phyloP scores from a whole-genome alignment of 1,140 invertebrate genomes.

The Calosoma granatense region DNA sequence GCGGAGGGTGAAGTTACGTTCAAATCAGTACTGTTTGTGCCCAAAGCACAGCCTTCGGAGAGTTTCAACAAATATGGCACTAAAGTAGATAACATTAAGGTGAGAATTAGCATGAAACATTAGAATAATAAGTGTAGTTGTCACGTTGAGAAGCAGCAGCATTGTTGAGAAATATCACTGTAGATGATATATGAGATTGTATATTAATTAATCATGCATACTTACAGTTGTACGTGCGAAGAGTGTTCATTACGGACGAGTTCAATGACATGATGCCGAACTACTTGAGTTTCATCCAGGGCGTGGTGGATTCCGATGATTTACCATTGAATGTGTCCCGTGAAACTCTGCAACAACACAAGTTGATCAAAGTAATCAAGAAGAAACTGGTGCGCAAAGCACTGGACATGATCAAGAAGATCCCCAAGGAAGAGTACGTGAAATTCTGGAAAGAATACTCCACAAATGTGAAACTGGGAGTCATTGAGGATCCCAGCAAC shows the following conservation, averaged over 20 bases:
- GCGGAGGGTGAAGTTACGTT: conserved; percentile 99
- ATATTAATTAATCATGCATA: conserved; percentile 11
- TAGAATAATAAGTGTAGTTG: not conserved
- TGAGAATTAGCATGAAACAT: conserved; percentile 25
- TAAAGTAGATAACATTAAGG: conserved; percentile 89
- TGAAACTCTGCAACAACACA: conserved; percentile 97
- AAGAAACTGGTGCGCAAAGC: conserved; percentile 97
- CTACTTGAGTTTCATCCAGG: conserved; percentile 88
- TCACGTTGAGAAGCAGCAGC: conserved; percentile 3
- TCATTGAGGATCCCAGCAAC: conserved; percentile 97
- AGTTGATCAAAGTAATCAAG: conserved; percentile 96
- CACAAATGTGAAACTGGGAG: conserved; percentile 95
- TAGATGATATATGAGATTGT: too few relatives aligned
- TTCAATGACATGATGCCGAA: conserved; percentile 99
- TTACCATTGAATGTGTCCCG: conserved; percentile 96
- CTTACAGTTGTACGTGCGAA: conserved; percentile 74
- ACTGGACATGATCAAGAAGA: conserved; percentile 97
- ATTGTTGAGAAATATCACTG: too few relatives aligned
- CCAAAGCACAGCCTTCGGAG: conserved; percentile 80
- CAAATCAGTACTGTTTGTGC: conserved; percentile 91
- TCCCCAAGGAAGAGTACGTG: conserved; percentile 81
- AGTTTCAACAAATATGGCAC: conserved; percentile 93
- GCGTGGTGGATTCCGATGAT: conserved; percentile 99
- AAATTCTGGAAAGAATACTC: conserved; percentile 99
- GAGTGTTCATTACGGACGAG: conserved; percentile 99